phyloP scores from a whole-genome alignment of 2,113 vertebrate species.

The Mobula birostris region DNA sequence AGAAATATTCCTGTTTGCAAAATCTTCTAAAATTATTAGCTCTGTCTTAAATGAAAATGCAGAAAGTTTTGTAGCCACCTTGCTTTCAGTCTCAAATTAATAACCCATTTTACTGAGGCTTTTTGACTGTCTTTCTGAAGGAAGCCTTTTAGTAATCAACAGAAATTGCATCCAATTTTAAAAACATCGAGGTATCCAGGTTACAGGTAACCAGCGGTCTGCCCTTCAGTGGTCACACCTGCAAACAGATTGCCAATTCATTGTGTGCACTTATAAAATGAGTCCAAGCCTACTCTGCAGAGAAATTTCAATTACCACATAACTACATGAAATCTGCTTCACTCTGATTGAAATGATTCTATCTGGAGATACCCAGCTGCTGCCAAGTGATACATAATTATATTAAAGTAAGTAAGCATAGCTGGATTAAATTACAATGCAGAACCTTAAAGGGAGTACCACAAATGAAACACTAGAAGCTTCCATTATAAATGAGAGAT shows the following conservation, averaged over 20 bases:
- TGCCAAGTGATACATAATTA: constrained; percentile 13
- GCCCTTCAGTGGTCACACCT: neutral
- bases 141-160: neutral
- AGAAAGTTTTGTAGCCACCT: neutral
- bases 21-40: neutral
- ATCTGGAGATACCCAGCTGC: constrained; percentile 5
- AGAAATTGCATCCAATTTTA: neutral
- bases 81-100: neutral
- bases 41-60: constrained; percentile 24
- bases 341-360: constrained; percentile 30
- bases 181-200: neutral
- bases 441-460: neutral
- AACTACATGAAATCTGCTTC: constrained; percentile 28
- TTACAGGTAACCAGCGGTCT: neutral
- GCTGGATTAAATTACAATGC: constrained; percentile 1
- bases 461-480: neutral
- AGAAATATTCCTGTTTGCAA: constrained; percentile 8
- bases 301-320: constrained; percentile 12
- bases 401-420: neutral
- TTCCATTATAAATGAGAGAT: neutral
- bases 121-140: neutral
- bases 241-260: constrained; percentile 21
- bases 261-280: neutral
- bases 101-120: neutral
- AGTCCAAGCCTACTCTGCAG: neutral